phyloP scores from a whole-genome alignment of 37 sponge, comb jelly and placozoan species.

The Amphimedon queenslandica region DNA sequence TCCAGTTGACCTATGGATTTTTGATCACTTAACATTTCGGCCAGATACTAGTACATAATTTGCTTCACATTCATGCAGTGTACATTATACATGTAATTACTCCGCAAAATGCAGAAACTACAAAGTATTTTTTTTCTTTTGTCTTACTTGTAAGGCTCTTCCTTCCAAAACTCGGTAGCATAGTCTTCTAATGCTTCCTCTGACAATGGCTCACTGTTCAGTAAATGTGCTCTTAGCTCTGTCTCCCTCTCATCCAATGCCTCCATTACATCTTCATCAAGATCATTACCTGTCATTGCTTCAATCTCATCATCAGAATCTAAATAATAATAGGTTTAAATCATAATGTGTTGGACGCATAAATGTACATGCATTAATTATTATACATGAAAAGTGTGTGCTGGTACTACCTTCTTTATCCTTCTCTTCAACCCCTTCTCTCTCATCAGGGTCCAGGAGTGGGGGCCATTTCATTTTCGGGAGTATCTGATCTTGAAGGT shows the following conservation, averaged over 20 bases:
- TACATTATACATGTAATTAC: not conserved
- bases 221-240: slow-evolving; percentile 58
- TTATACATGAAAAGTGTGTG: too few species aligned
- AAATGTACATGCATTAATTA: not conserved
- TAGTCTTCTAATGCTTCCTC: slow-evolving; percentile 63
- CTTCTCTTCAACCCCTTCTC: slow-evolving; percentile 36
- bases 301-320: not conserved
- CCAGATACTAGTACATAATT: slow-evolving; percentile 2
- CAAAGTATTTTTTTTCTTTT: not conserved
- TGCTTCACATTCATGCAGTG: not conserved
- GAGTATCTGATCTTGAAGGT: slow-evolving; percentile 80
- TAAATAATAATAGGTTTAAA: not conserved
- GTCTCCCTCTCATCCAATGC: slow-evolving; percentile 67
- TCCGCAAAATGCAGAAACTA: not conserved
- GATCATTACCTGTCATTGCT: slow-evolving; percentile 30
- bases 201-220: slow-evolving; percentile 68
- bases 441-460: slow-evolving; percentile 49
- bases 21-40: not conserved
- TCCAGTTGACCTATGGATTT: slow-evolving; percentile 70
- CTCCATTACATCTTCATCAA: slow-evolving; percentile 48
- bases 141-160: slow-evolving; percentile 84
- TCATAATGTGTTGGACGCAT: not conserved
- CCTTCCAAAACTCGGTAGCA: slow-evolving; percentile 67
- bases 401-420: slow-evolving; percentile 13
- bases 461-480: slow-evolving; percentile 74